phyloP scores from a whole-genome alignment of 2,888 invertebrate genomes.

The Harmothoe impar region DNA sequence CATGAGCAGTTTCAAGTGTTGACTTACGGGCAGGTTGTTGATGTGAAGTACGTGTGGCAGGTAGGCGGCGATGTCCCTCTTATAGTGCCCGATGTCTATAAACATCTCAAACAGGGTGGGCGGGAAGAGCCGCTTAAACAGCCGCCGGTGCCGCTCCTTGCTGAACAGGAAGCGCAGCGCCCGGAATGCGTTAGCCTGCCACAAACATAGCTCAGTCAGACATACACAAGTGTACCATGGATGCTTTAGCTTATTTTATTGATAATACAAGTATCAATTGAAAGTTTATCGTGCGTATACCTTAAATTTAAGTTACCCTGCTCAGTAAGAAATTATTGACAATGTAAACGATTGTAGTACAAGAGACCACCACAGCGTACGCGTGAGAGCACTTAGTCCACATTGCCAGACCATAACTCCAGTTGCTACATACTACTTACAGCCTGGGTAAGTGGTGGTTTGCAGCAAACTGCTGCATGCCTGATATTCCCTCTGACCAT shows the following conservation, averaged over 20 bases:
- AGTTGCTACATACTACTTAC: too few relatives aligned
- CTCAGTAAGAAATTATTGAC: background rate
- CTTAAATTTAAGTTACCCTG: background rate
- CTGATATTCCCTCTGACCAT: too few relatives aligned
- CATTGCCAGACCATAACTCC: background rate
- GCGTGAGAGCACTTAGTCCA: too few relatives aligned
- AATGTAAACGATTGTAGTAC: too few relatives aligned
- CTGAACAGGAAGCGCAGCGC: conserved; percentile 84
- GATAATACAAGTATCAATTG: background rate
- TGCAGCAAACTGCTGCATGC: too few relatives aligned
- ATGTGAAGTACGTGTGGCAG: conserved; percentile 79
- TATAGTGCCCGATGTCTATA: conserved; percentile 84
- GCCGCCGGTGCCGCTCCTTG: conserved; percentile 83
- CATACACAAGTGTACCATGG: background rate
- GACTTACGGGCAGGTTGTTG: conserved; percentile 78
- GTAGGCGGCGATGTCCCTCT: conserved; percentile 83
- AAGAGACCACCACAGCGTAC: too few relatives aligned
- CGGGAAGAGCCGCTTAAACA: conserved; percentile 83
- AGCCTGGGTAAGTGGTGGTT: too few relatives aligned
- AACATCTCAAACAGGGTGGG: conserved; percentile 83
- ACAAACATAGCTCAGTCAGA: too few relatives aligned
- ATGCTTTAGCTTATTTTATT: conserved; percentile 36
- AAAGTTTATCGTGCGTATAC: background rate
- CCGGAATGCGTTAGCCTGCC: conserved; percentile 83
- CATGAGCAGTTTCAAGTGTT: too few relatives aligned